phyloP scores from a whole-genome alignment of 2,113 vertebrate genomes.

The Rhea pennata region DNA sequence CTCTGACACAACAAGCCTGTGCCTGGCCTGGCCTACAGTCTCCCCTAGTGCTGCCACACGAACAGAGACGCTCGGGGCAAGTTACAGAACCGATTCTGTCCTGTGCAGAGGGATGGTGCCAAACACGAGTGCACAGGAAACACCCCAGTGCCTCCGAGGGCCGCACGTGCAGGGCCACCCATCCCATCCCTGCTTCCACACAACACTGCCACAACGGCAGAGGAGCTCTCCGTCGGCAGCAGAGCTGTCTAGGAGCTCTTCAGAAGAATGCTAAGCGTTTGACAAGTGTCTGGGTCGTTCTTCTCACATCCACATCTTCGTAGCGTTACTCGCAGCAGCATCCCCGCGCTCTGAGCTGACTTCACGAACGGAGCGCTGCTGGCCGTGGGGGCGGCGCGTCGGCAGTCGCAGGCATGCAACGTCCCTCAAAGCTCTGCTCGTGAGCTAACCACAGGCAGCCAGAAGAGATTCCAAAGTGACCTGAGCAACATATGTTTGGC shows the following conservation, averaged over 20 bases:
- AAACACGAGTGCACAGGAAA: fast-evolving
- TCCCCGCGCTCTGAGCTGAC: not conserved
- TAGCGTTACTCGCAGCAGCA: fast-evolving
- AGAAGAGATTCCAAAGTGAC: not conserved
- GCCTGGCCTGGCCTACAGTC: not conserved
- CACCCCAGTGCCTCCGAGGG: not conserved
- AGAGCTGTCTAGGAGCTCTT: not conserved
- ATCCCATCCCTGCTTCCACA: fast-evolving
- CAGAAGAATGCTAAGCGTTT: fast-evolving
- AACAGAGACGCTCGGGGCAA: not conserved
- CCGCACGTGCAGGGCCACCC: not conserved
- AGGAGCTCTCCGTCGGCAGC: fast-evolving
- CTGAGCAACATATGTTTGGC: fast-evolving
- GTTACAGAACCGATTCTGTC: not conserved
- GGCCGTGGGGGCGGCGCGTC: not conserved
- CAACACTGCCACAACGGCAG: not conserved
- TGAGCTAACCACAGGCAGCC: fast-evolving
- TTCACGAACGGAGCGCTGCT: not conserved
- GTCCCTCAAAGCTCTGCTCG: not conserved
- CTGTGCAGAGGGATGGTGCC: not conserved
- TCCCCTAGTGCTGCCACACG: fast-evolving
- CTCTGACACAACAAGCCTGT: not conserved
- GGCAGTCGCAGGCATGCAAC: fast-evolving
- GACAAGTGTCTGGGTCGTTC: not conserved
- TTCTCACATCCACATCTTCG: fast-evolving